Evolutionary conservation across 2,797 vertebrate genomes (phyloP), one percentile per base, ranked within the genome.

Genomic region (Falco novaeseelandiae): DNA sequence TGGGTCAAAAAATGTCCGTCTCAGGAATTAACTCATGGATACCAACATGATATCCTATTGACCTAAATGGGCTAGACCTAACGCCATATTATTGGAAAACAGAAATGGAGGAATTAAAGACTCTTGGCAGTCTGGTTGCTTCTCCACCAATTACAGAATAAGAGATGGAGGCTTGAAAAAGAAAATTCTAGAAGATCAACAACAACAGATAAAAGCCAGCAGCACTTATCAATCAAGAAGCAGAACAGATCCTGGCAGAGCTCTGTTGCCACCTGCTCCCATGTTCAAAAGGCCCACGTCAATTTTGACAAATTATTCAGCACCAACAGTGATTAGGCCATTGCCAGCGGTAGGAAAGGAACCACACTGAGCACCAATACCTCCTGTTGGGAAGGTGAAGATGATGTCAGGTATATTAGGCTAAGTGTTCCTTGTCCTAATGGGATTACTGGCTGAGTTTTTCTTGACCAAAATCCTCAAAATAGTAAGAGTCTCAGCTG

Each of bases 221-320:
- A 40, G 62, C 4, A 5, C 11, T 70, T 79, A 20, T 3, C 34
- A 46, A 1, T 65, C 29, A 61, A 70, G 46, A 70, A 79, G 16
- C 34, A 79, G 46, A 55, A 19, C 40, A 46, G 57, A n/a, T 66
- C 40, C 9, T 36, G 29, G 36, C 32, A 74, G 78, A 83, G 25
- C 36, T 89, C 26, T 34, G 14, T 69, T 1, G 0, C 40, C 10
- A 6, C 7, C 32, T 65, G 6, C 15, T 73, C 2, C 46, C 0
- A 0, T 49, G 27, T 70, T 79, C 57, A 25, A 14, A 78, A 59
- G 16, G 15, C 25, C 25, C 66, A 21, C 13, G 11, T 21, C 7
- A 3, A 32, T 42, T 70, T 74, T 3, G 4, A 54, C 38, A 74
- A 30, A 22, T 70, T 54, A 34, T 86, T 73, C 0, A 0, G 5